Conservation (phyloP, 1,140 invertebrate species). For the Ephestia elutella region DNA sequence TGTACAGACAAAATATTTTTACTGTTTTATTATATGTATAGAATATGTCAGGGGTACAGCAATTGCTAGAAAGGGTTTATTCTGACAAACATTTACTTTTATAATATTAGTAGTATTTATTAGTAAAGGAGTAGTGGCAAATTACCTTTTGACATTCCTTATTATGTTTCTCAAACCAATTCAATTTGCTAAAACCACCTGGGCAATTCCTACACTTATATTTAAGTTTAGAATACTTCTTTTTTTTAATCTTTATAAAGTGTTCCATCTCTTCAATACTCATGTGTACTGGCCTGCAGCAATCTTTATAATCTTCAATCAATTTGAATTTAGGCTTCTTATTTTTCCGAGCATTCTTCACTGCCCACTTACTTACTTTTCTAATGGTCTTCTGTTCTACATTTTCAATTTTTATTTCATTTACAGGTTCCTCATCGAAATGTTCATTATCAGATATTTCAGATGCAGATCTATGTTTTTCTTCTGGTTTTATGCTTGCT, state of each 20-base stretch:
- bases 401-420: neutral
- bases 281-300: conserved; percentile 18
- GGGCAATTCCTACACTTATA: conserved; percentile 24
- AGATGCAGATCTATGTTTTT: conserved; percentile 3
- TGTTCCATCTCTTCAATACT: conserved; percentile 12
- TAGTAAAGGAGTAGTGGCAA: no score
- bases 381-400: conserved; percentile 1
- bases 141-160: conserved; percentile 20
- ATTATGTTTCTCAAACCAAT: conserved; percentile 13
- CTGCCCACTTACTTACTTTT: conserved; percentile 22
- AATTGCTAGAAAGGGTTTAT: no score
- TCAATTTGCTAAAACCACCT: conserved; percentile 16
- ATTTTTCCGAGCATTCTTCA: conserved; percentile 22
- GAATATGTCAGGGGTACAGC: no score
- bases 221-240: conserved; percentile 11
- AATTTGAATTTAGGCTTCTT: conserved; percentile 35
- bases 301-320: conserved; percentile 9
- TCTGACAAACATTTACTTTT: no score
- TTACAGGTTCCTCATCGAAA: neutral
- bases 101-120: no score
- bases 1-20: no score
- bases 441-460: conserved; percentile 4
- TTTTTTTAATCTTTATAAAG: conserved; percentile 15
- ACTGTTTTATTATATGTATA: no score
- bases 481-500: neutral